Base-by-base conservation (phyloP, 35 echinoderm and acorn worm species). In the Stichopus chloronotus region DNA sequence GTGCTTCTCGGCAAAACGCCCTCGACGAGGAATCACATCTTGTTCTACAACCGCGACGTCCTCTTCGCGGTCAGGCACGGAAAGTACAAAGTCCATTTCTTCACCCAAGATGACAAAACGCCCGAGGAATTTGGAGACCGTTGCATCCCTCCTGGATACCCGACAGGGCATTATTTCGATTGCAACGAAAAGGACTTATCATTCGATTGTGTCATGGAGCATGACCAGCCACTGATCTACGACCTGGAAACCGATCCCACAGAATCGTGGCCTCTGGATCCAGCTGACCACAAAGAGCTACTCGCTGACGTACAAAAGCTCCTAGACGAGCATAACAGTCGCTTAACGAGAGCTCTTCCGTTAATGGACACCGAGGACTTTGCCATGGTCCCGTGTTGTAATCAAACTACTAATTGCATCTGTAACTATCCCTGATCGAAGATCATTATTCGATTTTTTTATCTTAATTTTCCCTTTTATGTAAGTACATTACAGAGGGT, bases 161-260 rank as follows among this genome's bases (percentile, higher is more conserved):
- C 59, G 16, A 6, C 53, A 21, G 5, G 25, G 19, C 54, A 91
- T 78, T 91, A 16, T 5, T 91, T 56, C 22, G 20, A 91, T 24
- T 91, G 89, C 53, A 76, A 77, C 53, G 25, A 91, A 20, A 77
- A 78, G n/a, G 23, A 68, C 56, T 58, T 8, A 60, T 53, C 23
- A 22, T 12, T 22, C 21, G 82, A 88, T 21, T 92, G 91, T 30
- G 63, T 92, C 52, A 92, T n/a, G 4, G 56, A 63, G 19, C 90
- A 92, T 59, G 68, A 95, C 80, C 94, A 90, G 79, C 94, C 94
- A 20, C 58, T 95, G 7, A 86, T 92, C 24, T 95, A 78, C 55
- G 65, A 95, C 59, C 17, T 95, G 9, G 94, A 87, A 7, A 59
- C 52, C 24, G 94, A 95, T 88, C 94, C 94, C 17, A 87, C 76